Conservation (phyloP, 2,888 invertebrate genomes). For the Mythimna impura region DNA sequence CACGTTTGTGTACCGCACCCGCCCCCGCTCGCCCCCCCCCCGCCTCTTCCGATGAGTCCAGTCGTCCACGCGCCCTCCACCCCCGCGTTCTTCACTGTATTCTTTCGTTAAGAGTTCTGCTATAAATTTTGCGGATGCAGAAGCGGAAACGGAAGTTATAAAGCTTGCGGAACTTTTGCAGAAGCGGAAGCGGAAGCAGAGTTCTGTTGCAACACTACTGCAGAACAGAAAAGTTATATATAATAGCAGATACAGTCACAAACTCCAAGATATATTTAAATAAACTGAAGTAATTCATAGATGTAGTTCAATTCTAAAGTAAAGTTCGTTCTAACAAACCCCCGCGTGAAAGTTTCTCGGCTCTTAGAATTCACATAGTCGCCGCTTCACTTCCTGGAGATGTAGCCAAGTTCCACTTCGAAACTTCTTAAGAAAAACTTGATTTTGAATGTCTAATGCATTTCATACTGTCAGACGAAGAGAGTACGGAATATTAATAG, state of each 20-base stretch:
- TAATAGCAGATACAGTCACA: not conserved
- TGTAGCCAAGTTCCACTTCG: slow-evolving; percentile 43
- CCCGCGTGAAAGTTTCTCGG: slow-evolving; percentile 37
- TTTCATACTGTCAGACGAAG: slow-evolving; percentile 3
- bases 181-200: too few species aligned
- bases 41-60: too few species aligned
- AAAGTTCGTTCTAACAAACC: slow-evolving; percentile 49
- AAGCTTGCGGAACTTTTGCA: too few species aligned
- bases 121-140: too few species aligned
- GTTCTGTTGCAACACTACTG: not conserved
- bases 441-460: slow-evolving; percentile 50
- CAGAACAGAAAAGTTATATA: not conserved
- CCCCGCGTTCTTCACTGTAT: too few species aligned
- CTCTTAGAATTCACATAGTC: slow-evolving; percentile 50
- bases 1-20: too few species aligned
- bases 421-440: slow-evolving; percentile 53
- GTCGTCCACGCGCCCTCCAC: too few species aligned
- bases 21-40: too few species aligned
- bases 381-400: slow-evolving; percentile 45
- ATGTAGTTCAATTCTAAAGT: slow-evolving; percentile 32
- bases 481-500: slow-evolving; percentile 3
- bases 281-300: slow-evolving; percentile 17
- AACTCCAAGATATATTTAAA: slow-evolving; percentile 15
- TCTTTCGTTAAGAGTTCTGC: too few species aligned
- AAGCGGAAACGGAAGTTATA: too few species aligned